Conservation (phyloP, 2,797 vertebrate genomes). For the Lepidocolaptes lacrymiger region DNA sequence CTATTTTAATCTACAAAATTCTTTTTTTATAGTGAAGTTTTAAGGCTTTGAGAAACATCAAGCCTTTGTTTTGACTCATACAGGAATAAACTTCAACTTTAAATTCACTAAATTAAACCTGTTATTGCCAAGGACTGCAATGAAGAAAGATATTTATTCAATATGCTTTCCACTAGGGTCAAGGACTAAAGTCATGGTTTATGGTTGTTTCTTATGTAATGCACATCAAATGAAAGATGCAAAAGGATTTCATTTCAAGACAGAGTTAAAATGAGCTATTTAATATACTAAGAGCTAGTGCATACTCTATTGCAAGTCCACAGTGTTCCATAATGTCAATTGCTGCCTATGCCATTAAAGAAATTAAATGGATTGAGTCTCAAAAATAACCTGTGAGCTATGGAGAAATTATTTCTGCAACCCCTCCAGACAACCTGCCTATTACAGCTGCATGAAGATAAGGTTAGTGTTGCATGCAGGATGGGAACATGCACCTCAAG, state of each 20-base stretch:
- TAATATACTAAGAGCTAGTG: slow-evolving; percentile 49
- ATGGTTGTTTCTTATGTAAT: slow-evolving; percentile 36
- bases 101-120: slow-evolving; percentile 42
- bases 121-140: not conserved
- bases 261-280: slow-evolving; percentile 33
- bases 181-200: slow-evolving; percentile 31
- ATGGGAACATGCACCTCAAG: not conserved
- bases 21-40: not conserved
- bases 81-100: not conserved
- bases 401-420: not conserved
- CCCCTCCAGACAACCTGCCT: not conserved
- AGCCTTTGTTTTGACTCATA: slow-evolving; percentile 1
- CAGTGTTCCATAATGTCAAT: not conserved
- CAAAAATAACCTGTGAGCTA: slow-evolving; percentile 30
- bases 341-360: slow-evolving; percentile 21
- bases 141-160: slow-evolving; percentile 9
- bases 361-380: slow-evolving; percentile 50
- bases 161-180: not conserved
- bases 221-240: slow-evolving; percentile 28
- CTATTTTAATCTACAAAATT: not conserved
- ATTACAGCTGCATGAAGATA: not conserved
- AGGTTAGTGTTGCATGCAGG: fast-evolving
- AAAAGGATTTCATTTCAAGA: slow-evolving; percentile 46
- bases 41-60: not conserved
- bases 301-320: not conserved